Evolutionary conservation across 2,113 vertebrate species (phyloP).

Genomic region (Leptodactylus fuscus): DNA sequence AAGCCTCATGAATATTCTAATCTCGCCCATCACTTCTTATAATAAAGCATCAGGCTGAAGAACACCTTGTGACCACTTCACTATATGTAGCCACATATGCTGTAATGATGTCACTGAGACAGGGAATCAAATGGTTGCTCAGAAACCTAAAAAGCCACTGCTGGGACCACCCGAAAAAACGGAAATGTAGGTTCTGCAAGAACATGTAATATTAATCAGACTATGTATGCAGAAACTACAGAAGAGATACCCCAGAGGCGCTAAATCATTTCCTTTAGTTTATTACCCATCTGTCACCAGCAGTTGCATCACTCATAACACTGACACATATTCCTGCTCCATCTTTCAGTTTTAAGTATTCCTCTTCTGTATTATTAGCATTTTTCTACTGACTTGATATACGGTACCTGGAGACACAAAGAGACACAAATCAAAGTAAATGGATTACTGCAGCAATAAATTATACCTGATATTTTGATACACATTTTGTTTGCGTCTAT

Average conservation of each 20-base stretch:
- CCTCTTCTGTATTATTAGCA: neutral
- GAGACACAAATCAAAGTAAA: neutral
- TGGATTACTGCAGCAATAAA: neutral
- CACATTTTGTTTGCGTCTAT: neutral
- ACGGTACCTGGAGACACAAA: neutral
- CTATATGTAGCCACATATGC: neutral
- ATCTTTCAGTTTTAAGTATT: neutral
- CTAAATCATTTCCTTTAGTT: conserved; percentile 3
- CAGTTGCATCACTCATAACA: neutral
- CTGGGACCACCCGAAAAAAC: neutral
- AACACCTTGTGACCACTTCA: neutral
- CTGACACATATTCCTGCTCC: neutral
- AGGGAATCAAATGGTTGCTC: neutral
- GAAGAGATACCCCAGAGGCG: neutral
- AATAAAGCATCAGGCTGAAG: too few relatives aligned
- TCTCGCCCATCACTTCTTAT: too few relatives aligned
- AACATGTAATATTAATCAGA: neutral
- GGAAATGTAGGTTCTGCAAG: neutral
- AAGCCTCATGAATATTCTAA: too few relatives aligned
- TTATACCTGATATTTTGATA: neutral
- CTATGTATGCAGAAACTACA: neutral
- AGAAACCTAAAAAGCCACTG: neutral
- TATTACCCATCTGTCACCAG: conserved; percentile 17
- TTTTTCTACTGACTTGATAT: neutral
- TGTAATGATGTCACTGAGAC: neutral